A percentile compares a stretch with the other conserved stretches of the same genome.
These are phyloP conservation scores for Caenorhabditis imperialis DNA, from an alignment of 2,888 invertebrate genomes.

Conservation along the genomic window DNA sequence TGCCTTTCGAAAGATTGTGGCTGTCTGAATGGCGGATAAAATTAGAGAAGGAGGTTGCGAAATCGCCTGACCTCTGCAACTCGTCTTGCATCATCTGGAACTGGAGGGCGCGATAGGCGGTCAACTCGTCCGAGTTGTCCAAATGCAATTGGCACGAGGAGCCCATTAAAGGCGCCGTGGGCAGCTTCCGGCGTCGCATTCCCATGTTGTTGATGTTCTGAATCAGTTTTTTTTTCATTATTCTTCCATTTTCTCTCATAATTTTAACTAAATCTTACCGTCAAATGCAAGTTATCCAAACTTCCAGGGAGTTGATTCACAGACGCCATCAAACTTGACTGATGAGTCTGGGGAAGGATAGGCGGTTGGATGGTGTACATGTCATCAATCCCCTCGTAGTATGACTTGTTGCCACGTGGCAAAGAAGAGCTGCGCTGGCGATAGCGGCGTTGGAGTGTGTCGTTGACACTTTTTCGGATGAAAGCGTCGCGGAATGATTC, in stretches of 20 bases:
- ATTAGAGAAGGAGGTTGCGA: constrained; percentile 10
- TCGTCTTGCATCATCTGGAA: constrained; percentile 53
- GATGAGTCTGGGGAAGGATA: constrained; percentile 20
- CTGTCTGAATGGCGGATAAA: constrained; percentile 2
- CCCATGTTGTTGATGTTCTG: constrained; percentile 40
- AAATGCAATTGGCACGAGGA: constrained; percentile 47
- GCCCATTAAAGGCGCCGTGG: constrained; percentile 59
- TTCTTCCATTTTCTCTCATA: neutral
- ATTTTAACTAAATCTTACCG: constrained; percentile 12
- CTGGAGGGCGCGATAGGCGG: constrained; percentile 44
- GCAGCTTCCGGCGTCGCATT: constrained; percentile 54
- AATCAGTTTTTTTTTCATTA: neutral
- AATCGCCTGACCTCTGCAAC: constrained; percentile 39
- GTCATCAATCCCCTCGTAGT: constrained; percentile 50
- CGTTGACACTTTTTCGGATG: constrained; percentile 61
- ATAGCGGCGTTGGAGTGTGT: constrained; percentile 55
- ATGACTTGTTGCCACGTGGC: constrained; percentile 59
- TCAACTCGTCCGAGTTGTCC: constrained; percentile 41
- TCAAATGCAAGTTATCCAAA: constrained; percentile 61
- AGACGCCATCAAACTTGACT: constrained; percentile 24
- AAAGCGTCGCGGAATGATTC: constrained; percentile 65
- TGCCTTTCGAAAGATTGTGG: constrained; percentile 44
- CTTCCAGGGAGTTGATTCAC: constrained; percentile 58
- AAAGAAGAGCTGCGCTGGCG: constrained; percentile 66
- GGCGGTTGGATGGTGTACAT: constrained; percentile 33